phyloP scores from a whole-genome alignment of 2,888 invertebrate genomes.

The Tubulanus polymorphus region DNA sequence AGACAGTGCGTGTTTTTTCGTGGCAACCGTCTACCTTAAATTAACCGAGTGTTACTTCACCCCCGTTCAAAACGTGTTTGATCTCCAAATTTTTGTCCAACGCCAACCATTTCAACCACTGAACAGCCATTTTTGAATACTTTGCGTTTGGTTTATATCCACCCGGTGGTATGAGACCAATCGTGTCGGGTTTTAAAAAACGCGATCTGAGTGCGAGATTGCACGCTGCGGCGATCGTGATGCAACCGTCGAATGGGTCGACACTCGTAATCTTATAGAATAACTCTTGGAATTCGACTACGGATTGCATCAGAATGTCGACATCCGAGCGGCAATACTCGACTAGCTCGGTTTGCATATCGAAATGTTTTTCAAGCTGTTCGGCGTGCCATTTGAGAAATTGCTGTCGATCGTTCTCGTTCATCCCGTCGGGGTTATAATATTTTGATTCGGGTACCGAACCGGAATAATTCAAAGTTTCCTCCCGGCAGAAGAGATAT shows the following conservation, averaged over 20 bases:
- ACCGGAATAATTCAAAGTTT: constrained; percentile 21
- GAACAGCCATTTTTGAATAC: neutral
- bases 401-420: neutral
- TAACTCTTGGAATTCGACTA: constrained; percentile 12
- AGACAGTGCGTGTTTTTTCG: neutral
- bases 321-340: constrained; percentile 24
- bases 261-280: constrained; percentile 1
- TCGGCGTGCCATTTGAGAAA: constrained; percentile 11
- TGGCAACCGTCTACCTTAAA: neutral
- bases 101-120: constrained; percentile 16
- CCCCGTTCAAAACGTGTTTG: neutral
- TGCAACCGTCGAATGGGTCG: neutral
- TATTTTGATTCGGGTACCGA: constrained; percentile 14
- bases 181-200: constrained; percentile 1
- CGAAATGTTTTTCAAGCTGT: constrained; percentile 13
- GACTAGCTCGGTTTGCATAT: constrained; percentile 22
- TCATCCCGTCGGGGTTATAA: constrained; percentile 13
- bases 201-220: neutral
- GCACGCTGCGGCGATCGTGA: neutral
- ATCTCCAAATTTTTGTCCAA: neutral
- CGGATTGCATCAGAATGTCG: constrained; percentile 10
- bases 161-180: constrained; percentile 14
- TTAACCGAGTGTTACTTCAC: neutral
- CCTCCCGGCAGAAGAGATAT: constrained; percentile 17
- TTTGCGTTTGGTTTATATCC: constrained; percentile 14